These are phyloP conservation scores for Temnothorax unifasciatus DNA, from an alignment of 2,888 invertebrate species.

Conservation along the genomic window DNA sequence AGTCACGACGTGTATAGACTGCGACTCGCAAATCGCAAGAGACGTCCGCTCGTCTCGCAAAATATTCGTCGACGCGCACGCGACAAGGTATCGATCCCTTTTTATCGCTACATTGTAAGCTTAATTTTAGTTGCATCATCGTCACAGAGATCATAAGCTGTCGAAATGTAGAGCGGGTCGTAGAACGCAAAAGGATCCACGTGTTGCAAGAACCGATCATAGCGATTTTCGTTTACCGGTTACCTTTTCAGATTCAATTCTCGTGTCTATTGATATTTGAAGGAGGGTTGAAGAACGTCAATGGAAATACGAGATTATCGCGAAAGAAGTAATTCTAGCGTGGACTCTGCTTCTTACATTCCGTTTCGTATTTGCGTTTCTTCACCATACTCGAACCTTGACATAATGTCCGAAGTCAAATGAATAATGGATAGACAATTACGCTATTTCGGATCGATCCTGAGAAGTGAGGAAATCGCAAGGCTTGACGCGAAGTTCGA, in stretches of 20 bases:
- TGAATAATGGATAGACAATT: not conserved
- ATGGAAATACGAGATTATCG: constrained; percentile 27
- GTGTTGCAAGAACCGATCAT: constrained; percentile 69
- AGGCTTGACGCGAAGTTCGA: not conserved
- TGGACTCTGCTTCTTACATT: constrained; percentile 42
- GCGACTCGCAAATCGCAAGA: constrained; percentile 34
- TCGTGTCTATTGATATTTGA: not conserved
- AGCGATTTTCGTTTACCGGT: not conserved
- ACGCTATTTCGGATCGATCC: not conserved
- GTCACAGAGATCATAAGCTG: constrained; percentile 73
- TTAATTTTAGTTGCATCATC: constrained; percentile 65
- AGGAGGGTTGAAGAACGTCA: not conserved
- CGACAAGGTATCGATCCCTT: constrained; percentile 68
- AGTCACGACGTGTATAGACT: constrained; percentile 36
- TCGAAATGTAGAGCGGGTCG: constrained; percentile 78
- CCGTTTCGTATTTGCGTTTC: constrained; percentile 34
- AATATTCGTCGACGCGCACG: constrained; percentile 11
- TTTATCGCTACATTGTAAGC: constrained; percentile 53
- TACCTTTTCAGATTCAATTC: constrained; percentile 13
- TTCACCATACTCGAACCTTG: constrained; percentile 23
- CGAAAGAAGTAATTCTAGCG: constrained; percentile 24
- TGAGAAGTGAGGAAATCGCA: not conserved
- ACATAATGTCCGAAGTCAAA: not conserved
- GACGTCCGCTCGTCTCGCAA: constrained; percentile 28
- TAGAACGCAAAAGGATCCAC: constrained; percentile 76